A percentile compares a stretch with the other conserved stretches of the same genome.
Conservation (phyloP, 2,797 vertebrate species). For the Sebastes nivosus region DNA sequence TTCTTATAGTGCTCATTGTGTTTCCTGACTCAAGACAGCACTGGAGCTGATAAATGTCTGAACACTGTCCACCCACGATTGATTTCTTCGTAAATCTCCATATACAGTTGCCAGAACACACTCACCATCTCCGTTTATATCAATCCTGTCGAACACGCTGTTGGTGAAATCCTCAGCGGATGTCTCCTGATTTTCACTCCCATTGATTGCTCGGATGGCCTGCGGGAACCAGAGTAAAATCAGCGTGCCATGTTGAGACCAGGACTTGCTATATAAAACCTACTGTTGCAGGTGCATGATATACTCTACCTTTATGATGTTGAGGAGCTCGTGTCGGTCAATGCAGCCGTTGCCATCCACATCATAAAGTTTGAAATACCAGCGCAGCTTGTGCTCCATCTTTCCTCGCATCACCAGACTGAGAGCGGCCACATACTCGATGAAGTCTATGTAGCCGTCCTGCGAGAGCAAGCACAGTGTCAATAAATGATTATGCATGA, state of each 20-base stretch:
- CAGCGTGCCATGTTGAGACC: neutral
- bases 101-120: neutral
- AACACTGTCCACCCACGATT: slow-evolving; percentile 7
- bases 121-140: slow-evolving; percentile 91
- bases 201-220: slow-evolving; percentile 92
- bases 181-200: slow-evolving; percentile 81
- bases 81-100: slow-evolving; percentile 7
- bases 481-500: neutral
- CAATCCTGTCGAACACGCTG: slow-evolving; percentile 89
- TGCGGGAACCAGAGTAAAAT: slow-evolving; percentile 48
- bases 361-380: slow-evolving; percentile 96
- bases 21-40: neutral
- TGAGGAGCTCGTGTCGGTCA: slow-evolving; percentile 90
- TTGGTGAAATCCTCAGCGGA: slow-evolving; percentile 90
- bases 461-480: slow-evolving; percentile 44
- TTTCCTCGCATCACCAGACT: slow-evolving; percentile 93
- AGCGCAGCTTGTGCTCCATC: slow-evolving; percentile 94
- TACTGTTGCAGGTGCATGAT: neutral
- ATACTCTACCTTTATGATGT: slow-evolving; percentile 89
- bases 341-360: slow-evolving; percentile 94
- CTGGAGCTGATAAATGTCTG: neutral
- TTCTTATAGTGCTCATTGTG: neutral
- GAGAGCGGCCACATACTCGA: slow-evolving; percentile 93
- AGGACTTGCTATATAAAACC: neutral
- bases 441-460: slow-evolving; percentile 95